phyloP scores from a whole-genome alignment of 2,888 invertebrate species.

The Branchellion lobata region DNA sequence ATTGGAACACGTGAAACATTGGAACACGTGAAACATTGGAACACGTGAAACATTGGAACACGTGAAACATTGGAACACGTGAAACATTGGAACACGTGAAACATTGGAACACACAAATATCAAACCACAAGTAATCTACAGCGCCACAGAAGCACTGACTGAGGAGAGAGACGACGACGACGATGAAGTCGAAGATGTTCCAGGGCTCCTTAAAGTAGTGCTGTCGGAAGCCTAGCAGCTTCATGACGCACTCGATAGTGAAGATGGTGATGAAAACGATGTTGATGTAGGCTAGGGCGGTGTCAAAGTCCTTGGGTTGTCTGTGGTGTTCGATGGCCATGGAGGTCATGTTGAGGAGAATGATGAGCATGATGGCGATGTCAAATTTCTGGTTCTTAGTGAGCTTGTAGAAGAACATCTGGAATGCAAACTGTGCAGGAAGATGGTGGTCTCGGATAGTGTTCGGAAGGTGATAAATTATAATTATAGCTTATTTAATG shows the following conservation, averaged over 20 bases:
- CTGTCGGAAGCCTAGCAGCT: constrained; percentile 94
- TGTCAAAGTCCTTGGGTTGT: constrained; percentile 68
- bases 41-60: too few relatives aligned
- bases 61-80: too few relatives aligned
- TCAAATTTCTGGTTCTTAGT: constrained; percentile 98
- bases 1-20: too few relatives aligned
- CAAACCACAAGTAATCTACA: too few relatives aligned
- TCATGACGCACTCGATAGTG: constrained; percentile 94
- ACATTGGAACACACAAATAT: too few relatives aligned
- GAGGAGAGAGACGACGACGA: constrained; percentile 95
- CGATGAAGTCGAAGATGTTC: constrained; percentile 99
- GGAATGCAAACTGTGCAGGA: constrained; percentile 84
- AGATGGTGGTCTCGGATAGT: not conserved
- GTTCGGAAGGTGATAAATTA: not conserved
- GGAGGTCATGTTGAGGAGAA: constrained; percentile 94
- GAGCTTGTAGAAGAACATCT: constrained; percentile 94
- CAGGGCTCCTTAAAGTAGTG: constrained; percentile 99
- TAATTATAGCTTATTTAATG: too few relatives aligned
- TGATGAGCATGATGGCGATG: constrained; percentile 98
- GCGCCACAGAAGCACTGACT: constrained; percentile 70
- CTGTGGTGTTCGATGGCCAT: constrained; percentile 97
- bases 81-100: too few relatives aligned
- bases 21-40: too few relatives aligned
- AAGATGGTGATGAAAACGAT: constrained; percentile 98
- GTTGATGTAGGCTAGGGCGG: constrained; percentile 85